Evolutionary conservation across 2,888 invertebrate genomes (phyloP), one percentile per base, ranked within the genome.

Genomic region (Lathronympha strigana): DNA sequence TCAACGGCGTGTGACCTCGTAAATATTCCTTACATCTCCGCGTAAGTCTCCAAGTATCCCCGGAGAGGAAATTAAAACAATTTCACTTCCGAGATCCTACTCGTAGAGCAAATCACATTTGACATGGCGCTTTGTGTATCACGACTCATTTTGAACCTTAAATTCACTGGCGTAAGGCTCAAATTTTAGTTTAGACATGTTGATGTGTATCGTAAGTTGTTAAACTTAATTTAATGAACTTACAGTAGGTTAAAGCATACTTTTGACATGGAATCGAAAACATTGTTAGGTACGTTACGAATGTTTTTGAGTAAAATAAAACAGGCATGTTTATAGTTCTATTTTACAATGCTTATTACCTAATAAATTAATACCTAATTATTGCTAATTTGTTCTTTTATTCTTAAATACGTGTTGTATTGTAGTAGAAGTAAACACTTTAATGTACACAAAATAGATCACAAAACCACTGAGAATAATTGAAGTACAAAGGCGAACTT

Each of bases 41-140:
- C 54, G 19, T 63, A n/a, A n/a, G n/a, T 36, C 51, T 33, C n/a
- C 8, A 33, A 51, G 43, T 23, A 31, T 23, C 25, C 33, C 36
- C 45, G 15, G 21, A 17, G 38, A 43, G 60, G 66, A 66, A 66
- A 60, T 66, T 66, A 54, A 66, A 60, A 66, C 60, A 66, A 66
- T 66, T 61, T 61, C 53, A 15, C 60, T 54, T 66, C 54, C 60
- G 60, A 15, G 64, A 63, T 49, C 47, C 33, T 19, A 23, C 15
- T 33, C 38, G 62, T n/a, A n/a, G 11, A 31, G 53, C 40, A 50
- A 63, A 63, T 63, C 33, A 58, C 63, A 58, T 58, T 63, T 63
- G 60, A 64, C 60, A 60, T 53, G 60, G 0, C 38, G 21, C 49
- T 33, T 63, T 58, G 23, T n/a, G 33, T 6, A 15, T 28, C 13